Evolutionary conservation across 2,888 invertebrate genomes (phyloP).

Genomic region (Stictocephala bisonia): DNA sequence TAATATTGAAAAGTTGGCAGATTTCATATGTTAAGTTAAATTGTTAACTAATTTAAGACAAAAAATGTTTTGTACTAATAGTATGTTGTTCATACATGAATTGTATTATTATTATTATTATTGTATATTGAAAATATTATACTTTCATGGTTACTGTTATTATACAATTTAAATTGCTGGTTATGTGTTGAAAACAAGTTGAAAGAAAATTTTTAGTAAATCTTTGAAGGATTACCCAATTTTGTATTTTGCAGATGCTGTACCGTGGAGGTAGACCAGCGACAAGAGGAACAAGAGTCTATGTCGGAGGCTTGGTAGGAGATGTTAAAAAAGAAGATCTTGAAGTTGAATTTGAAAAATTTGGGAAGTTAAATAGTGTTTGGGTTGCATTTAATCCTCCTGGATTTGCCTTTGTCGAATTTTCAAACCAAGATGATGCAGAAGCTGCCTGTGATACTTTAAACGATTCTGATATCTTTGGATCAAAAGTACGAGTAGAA

Average conservation of each 20-base stretch:
- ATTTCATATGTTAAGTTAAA: too few relatives aligned
- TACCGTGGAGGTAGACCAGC: slow-evolving; percentile 21
- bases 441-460: slow-evolving; percentile 89
- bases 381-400: slow-evolving; percentile 96
- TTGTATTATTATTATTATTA: too few relatives aligned
- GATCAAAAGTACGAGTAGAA: slow-evolving; percentile 88
- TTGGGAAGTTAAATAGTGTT: slow-evolving; percentile 90
- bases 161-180: too few relatives aligned
- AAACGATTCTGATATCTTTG: slow-evolving; percentile 89
- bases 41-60: too few relatives aligned
- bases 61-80: too few relatives aligned
- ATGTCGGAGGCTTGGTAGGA: slow-evolving; percentile 90
- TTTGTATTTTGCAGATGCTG: slow-evolving; percentile 17
- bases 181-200: too few relatives aligned
- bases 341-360: slow-evolving; percentile 91
- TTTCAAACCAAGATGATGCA: slow-evolving; percentile 88
- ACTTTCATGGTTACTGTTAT: too few relatives aligned
- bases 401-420: slow-evolving; percentile 95
- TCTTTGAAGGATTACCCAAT: too few relatives aligned
- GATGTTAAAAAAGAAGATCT: slow-evolving; percentile 92
- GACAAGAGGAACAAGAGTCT: slow-evolving; percentile 78
- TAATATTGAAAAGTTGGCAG: too few relatives aligned
- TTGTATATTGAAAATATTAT: too few relatives aligned
- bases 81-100: too few relatives aligned
- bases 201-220: too few relatives aligned